phyloP scores from a whole-genome alignment of 1,140 invertebrate genomes.

The Hypsibius dujardini region DNA sequence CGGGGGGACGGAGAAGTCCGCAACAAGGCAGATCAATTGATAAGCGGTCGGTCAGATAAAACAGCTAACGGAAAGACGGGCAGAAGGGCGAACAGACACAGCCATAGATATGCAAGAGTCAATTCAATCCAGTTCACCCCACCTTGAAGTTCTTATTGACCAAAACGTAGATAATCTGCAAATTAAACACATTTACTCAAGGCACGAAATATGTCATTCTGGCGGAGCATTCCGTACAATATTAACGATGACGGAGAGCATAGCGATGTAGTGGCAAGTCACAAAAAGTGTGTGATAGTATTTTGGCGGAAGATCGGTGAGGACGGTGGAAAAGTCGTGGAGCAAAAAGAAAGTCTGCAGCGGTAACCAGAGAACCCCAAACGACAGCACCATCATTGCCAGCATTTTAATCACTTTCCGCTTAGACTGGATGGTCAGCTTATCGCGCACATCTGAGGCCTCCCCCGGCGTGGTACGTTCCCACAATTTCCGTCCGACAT shows the following conservation, averaged over 20 bases:
- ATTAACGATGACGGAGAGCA: conserved; percentile 7
- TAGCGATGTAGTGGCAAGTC: not conserved
- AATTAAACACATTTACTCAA: not conserved
- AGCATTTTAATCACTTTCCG: conserved; percentile 43
- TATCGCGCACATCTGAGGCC: conserved; percentile 35
- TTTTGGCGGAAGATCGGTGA: conserved; percentile 4
- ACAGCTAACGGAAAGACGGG: too few relatives aligned
- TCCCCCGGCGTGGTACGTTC: conserved; percentile 37
- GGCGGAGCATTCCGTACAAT: not conserved
- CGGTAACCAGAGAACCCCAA: conserved; percentile 40
- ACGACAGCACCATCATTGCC: conserved; percentile 38
- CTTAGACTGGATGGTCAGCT: conserved; percentile 35
- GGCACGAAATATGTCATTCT: not conserved
- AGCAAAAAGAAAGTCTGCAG: conserved; percentile 33
- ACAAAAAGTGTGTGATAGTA: conserved; percentile 15
- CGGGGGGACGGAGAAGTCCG: too few relatives aligned
- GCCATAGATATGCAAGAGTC: too few relatives aligned
- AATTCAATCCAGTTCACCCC: too few relatives aligned
- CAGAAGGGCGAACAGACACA: too few relatives aligned
- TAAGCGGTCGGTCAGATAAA: too few relatives aligned
- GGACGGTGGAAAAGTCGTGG: conserved; percentile 26
- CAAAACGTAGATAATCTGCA: conserved; percentile 15
- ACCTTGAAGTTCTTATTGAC: conserved; percentile 16
- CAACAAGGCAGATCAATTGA: too few relatives aligned
- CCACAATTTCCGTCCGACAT: conserved; percentile 32